Evolutionary conservation across 2,888 invertebrate species (phyloP), one percentile per base, ranked within the genome.

Genomic region (Orthosia cruda): DNA sequence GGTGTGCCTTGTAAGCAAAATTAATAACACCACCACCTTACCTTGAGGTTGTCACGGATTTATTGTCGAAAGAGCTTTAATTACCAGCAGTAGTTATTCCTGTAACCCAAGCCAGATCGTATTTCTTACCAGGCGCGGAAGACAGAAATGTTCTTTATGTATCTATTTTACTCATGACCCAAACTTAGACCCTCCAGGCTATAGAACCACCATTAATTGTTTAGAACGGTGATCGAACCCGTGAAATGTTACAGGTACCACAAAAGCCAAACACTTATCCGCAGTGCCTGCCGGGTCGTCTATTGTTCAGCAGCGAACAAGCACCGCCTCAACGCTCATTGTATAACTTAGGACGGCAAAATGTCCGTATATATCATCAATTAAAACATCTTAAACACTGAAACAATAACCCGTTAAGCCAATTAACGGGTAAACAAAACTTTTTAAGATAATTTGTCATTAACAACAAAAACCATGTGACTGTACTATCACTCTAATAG

Each of bases 381-480:
- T 84, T 83, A 83, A 84, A 84, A 81, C 71, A 77, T 77, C 70
- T 71, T 77, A 80, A 58, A 73, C 45, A 80, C 49, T 71, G 71
- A 77, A 76, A 87, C 87, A 87, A 87, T 81, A 80, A 75, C 71
- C 68, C 73, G 71, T 79, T 78, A 80, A 80, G 57, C 70, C 74
- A 77, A 81, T 77, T 72, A 78, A 61, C 58, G 32, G 11, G 16
- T 66, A 55, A 64, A 59, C 57, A 74, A 80, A 82, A 71, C 49
- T 81, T 79, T 68, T 71, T 52, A 65, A 47, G 64, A 62, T 40
- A 63, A 77, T 85, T 81, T 79, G 84, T 85, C 83, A 85, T 81
- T 59, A 16, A 13, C 15, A 11, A 68, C 52, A 86, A 86, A 84
- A 85, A 84, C 52, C 57, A 72, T 86, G 81, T 58, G 83, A 87